Percentiles rank a stretch among this genome's conserved stretches.
Conservation (phyloP, 2,113 vertebrate genomes). For the Symphodus melops region DNA sequence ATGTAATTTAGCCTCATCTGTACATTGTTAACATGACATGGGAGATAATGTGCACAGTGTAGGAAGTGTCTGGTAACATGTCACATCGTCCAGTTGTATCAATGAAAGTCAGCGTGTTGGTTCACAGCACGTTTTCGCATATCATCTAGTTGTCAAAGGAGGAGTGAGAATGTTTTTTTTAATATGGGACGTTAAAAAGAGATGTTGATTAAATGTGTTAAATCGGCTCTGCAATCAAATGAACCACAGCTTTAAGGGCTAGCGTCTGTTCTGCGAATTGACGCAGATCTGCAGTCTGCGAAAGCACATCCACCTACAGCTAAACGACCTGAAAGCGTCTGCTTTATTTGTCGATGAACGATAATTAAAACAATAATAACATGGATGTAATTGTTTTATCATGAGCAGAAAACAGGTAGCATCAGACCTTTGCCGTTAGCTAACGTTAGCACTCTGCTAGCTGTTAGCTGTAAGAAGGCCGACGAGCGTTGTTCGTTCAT, state of each 20-base stretch:
- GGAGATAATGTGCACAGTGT: no score
- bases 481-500: not conserved
- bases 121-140: not conserved
- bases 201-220: no score
- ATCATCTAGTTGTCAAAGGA: fast-evolving
- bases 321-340: fast-evolving
- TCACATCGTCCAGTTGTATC: not conserved
- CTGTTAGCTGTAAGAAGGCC: not conserved
- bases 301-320: fast-evolving
- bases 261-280: no score
- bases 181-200: no score
- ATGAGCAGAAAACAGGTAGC: not conserved
- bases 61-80: not conserved
- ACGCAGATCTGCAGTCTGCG: not conserved
- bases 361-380: fast-evolving
- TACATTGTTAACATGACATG: no score
- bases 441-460: conserved; percentile 12
- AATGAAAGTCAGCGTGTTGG: not conserved
- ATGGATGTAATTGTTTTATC: fast-evolving
- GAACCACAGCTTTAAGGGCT: not conserved
- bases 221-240: not conserved
- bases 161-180: no score
- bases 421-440: not conserved
- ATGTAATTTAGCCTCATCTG: not conserved
- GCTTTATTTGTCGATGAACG: not conserved